phyloP scores from a whole-genome alignment of 1,140 invertebrate species.

The Zaprionus gabonicus region DNA sequence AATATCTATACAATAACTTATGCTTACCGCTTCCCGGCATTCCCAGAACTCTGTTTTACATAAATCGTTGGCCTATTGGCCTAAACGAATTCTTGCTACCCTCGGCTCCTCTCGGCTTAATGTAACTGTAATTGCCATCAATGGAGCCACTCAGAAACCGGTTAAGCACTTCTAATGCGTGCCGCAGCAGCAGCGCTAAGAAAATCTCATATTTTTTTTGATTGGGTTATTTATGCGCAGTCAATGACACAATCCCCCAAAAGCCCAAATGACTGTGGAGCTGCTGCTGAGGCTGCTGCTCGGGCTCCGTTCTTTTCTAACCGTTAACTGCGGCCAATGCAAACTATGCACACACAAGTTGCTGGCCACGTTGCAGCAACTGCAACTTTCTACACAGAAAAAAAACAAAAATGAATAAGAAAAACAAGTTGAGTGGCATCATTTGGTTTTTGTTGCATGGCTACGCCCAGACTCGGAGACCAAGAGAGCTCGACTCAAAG shows the following conservation, averaged over 20 bases:
- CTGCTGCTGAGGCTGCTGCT: background rate
- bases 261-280: constrained; percentile 39
- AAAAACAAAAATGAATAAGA: constrained; percentile 14
- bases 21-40: background rate
- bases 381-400: constrained; percentile 45
- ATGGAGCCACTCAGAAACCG: constrained; percentile 45
- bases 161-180: constrained; percentile 61
- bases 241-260: constrained; percentile 49
- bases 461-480: constrained; percentile 40
- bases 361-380: constrained; percentile 33
- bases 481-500: background rate
- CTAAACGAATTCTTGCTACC: constrained; percentile 26
- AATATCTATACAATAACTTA: background rate
- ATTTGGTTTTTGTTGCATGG: constrained; percentile 44
- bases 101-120: constrained; percentile 6
- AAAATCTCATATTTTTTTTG: constrained; percentile 36
- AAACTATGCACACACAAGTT: constrained; percentile 6
- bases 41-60: constrained; percentile 39
- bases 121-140: constrained; percentile 73
- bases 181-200: background rate
- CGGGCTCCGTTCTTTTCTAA: constrained; percentile 37
- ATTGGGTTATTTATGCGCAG: constrained; percentile 48
- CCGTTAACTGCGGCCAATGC: constrained; percentile 39
- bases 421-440: constrained; percentile 54
- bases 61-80: constrained; percentile 29